A percentile compares a stretch with the other conserved stretches of the same genome.
Evolutionary conservation across 2,113 vertebrate species (phyloP).

Genomic region (Pao palembangensis): DNA sequence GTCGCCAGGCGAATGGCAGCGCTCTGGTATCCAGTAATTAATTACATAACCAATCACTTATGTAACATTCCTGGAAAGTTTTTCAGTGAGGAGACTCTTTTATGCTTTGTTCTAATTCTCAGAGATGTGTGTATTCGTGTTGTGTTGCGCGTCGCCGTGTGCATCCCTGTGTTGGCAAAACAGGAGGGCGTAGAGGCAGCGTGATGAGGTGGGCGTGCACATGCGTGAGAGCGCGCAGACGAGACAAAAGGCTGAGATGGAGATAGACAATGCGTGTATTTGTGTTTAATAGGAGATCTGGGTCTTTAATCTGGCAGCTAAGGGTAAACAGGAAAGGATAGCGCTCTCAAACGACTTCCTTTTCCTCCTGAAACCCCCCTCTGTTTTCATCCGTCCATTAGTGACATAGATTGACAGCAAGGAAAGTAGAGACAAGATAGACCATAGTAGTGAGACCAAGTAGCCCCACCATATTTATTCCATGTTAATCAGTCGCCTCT

Average conservation of each 20-base stretch:
- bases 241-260: conserved; percentile 7
- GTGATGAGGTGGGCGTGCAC: conserved; percentile 14
- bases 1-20: conserved; percentile 28
- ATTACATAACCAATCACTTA: conserved; percentile 32
- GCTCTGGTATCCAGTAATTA: conserved; percentile 35
- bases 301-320: conserved; percentile 41
- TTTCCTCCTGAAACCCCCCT: conserved; percentile 25
- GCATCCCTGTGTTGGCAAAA: background rate
- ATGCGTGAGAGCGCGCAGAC: conserved; percentile 16
- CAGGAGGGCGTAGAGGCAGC: background rate
- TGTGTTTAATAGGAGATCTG: conserved; percentile 14
- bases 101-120: background rate
- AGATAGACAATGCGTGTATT: conserved; percentile 17
- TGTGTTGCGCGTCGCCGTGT: background rate
- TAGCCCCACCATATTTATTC: too few species aligned
- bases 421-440: background rate
- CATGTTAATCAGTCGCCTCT: background rate
- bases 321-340: conserved; percentile 72
- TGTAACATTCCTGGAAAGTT: conserved; percentile 7
- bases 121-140: background rate
- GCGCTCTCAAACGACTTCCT: conserved; percentile 62
- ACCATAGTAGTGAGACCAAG: background rate
- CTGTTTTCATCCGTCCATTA: conserved; percentile 26
- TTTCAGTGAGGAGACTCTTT: background rate
- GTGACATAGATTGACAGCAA: conserved; percentile 11